Base-by-base conservation (phyloP, 2,113 vertebrate genomes). In the Gallinago paraguaiae region DNA sequence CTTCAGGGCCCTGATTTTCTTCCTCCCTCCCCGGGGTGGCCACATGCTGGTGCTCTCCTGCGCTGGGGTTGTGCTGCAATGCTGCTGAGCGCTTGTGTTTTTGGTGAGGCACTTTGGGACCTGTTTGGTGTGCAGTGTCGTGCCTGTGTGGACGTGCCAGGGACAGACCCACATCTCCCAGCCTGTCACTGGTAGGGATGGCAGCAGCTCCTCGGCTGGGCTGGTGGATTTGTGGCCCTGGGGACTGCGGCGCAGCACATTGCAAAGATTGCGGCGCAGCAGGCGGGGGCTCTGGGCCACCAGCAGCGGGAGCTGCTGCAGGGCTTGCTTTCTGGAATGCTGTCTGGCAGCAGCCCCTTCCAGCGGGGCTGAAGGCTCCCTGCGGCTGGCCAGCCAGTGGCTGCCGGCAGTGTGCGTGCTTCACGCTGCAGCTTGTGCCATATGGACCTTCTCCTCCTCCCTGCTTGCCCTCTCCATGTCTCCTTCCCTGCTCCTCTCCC, bases 371-470 rank as follows among this genome's bases (percentile, higher is more conserved):
- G 43, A 75, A 67, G 79, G 82, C 90, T 90, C 74, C 75, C 53
- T 48, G 45, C 8, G 33, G 86, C 86, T 64, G 81, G 64, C 71
- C 74, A 67, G 82, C 57, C 82, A 64, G 78, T 0, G 68, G 78
- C 90, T 68, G 91, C 79, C 46, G 90, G 80, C 92, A 65, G 84
- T 15, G 0, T 46, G 75, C 46, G 82, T 75, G 76, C 87, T 90
- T 61, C 72, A 13, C 4, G 28, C 90, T 75, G 93, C 80, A 79
- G 86, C 63, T 75, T 81, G 86, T 94, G 78, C 93, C 92, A 76
- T 89, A 93, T 94, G 96, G 92, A 93, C 93, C 91, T 95, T 93
- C 96, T 96, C 95, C 97, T 96, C 96, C 95, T 97, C 86, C 68
- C 92, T 17, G 72, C 95, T 97, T 96, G 97, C 65, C 97, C 97